Percentiles rank a stretch among this genome's conserved stretches.
These are phyloP conservation scores for Drusus annulatus DNA, from an alignment of 1,140 invertebrate species.

Conservation along the genomic window DNA sequence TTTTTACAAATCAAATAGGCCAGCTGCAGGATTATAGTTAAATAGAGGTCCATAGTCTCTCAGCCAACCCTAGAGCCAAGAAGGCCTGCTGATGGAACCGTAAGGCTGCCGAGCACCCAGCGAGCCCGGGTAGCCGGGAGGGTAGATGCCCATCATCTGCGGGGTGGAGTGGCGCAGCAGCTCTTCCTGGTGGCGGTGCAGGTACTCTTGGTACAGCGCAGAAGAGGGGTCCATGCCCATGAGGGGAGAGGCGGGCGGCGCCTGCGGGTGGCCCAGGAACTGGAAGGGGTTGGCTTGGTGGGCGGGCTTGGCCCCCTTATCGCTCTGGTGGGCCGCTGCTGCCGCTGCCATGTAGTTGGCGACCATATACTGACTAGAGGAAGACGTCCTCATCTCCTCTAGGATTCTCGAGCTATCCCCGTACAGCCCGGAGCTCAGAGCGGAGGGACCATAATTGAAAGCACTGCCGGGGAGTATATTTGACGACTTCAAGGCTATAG, in stretches of 20 bases:
- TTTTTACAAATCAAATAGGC: background rate
- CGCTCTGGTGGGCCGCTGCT: slow-evolving; percentile 69
- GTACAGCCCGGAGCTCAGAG: slow-evolving; percentile 69
- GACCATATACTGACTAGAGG: slow-evolving; percentile 71
- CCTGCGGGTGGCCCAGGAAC: slow-evolving; percentile 67
- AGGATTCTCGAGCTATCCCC: slow-evolving; percentile 76
- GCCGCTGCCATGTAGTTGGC: slow-evolving; percentile 72
- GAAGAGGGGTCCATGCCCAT: slow-evolving; percentile 74
- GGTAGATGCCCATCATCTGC: slow-evolving; percentile 73
- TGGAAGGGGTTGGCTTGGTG: slow-evolving; percentile 66
- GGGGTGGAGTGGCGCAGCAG: slow-evolving; percentile 70
- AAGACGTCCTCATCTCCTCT: slow-evolving; percentile 74
- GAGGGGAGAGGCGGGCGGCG: slow-evolving; percentile 72
- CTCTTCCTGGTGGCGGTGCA: slow-evolving; percentile 76
- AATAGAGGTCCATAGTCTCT: background rate
- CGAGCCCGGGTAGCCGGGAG: slow-evolving; percentile 73
- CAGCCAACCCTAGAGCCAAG: slow-evolving; percentile 68
- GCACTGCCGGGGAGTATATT: slow-evolving; percentile 79
- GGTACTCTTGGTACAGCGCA: slow-evolving; percentile 79
- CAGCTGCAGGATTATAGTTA: background rate
- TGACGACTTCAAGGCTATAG: slow-evolving; percentile 73
- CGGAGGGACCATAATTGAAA: slow-evolving; percentile 78
- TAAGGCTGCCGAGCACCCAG: slow-evolving; percentile 79
- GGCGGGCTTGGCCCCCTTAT: slow-evolving; percentile 69
- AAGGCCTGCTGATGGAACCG: slow-evolving; percentile 75